Conservation (phyloP, 2,888 invertebrate species). For the Flexamia atlantica region DNA sequence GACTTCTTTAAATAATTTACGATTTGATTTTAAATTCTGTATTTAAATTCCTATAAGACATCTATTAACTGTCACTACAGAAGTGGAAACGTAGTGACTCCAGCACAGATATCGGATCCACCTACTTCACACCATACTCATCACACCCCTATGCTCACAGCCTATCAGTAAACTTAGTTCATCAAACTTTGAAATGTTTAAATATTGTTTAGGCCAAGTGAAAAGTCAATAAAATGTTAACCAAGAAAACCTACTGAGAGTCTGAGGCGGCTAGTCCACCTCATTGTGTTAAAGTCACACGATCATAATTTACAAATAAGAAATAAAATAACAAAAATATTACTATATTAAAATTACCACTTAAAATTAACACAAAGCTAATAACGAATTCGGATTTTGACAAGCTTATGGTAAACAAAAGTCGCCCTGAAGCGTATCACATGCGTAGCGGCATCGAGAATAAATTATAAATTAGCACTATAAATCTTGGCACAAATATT, state of each 20-base stretch:
- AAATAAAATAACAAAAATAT: slow-evolving; percentile 15
- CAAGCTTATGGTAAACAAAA: slow-evolving; percentile 33
- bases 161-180: slow-evolving; percentile 51
- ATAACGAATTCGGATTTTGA: slow-evolving; percentile 43
- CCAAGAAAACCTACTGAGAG: neutral
- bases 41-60: slow-evolving; percentile 56
- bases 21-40: slow-evolving; percentile 62
- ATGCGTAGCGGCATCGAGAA: slow-evolving; percentile 56
- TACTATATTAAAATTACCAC: slow-evolving; percentile 4
- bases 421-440: slow-evolving; percentile 53
- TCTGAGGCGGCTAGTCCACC: neutral
- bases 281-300: neutral
- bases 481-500: slow-evolving; percentile 47
- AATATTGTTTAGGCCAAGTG: slow-evolving; percentile 56
- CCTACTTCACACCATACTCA: slow-evolving; percentile 17
- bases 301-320: neutral
- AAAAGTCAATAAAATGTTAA: slow-evolving; percentile 12
- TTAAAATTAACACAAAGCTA: neutral
- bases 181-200: slow-evolving; percentile 47
- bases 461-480: slow-evolving; percentile 54
- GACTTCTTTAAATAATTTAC: slow-evolving; percentile 54
- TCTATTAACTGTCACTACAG: slow-evolving; percentile 55
- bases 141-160: slow-evolving; percentile 56
- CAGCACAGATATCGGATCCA: slow-evolving; percentile 21
- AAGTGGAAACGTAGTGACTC: slow-evolving; percentile 57